phyloP scores from a whole-genome alignment of 2,113 vertebrate genomes.

The Aramus guarauna region DNA sequence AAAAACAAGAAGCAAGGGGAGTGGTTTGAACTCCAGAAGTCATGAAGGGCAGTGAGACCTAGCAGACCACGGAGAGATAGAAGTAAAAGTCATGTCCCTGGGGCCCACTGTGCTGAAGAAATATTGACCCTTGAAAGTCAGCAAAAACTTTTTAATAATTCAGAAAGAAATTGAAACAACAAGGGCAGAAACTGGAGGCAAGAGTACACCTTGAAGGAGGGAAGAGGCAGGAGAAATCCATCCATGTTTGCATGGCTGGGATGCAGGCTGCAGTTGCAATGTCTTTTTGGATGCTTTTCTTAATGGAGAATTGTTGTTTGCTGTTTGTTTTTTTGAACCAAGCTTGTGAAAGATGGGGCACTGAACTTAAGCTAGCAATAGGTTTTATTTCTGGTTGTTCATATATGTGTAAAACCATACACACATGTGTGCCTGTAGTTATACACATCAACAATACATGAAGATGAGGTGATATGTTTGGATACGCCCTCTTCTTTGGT shows the following conservation, averaged over 20 bases:
- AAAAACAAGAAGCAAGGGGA: not conserved
- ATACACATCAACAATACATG: not conserved
- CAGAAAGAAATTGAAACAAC: not conserved
- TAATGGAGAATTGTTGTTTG: not conserved
- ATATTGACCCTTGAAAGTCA: not conserved
- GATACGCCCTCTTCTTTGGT: not conserved
- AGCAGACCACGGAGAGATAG: not conserved
- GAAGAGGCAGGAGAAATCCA: not conserved
- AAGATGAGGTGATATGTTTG: not conserved
- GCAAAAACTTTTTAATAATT: not conserved
- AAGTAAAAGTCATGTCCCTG: not conserved
- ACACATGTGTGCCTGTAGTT: rapidly evolving
- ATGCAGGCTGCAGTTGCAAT: rapidly evolving
- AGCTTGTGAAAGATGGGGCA: not conserved
- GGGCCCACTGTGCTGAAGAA: not conserved
- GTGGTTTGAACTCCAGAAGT: not conserved
- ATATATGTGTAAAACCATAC: not conserved
- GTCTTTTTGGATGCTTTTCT: not conserved
- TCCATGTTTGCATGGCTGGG: not conserved
- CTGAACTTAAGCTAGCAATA: not conserved
- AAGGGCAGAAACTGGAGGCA: not conserved
- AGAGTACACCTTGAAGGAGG: not conserved
- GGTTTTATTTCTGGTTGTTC: not conserved
- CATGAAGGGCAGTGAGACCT: not conserved
- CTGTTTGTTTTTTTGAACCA: not conserved